Conservation (phyloP, 1,140 invertebrate genomes). For the Elysia chlorotica region DNA sequence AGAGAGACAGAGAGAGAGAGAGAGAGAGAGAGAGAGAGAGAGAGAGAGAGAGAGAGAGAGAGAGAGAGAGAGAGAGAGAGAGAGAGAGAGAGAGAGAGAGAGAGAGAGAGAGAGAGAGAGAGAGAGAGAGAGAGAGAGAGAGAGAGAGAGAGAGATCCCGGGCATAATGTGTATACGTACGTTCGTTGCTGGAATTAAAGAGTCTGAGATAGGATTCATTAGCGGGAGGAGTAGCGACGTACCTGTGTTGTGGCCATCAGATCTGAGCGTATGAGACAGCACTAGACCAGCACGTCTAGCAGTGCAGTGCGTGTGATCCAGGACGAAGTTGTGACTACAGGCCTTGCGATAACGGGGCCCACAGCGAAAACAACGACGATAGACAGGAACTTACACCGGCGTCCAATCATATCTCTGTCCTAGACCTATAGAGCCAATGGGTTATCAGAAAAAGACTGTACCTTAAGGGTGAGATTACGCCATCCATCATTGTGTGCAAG, state of each 20-base stretch:
- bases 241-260: neutral
- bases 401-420: too few species aligned
- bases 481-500: too few species aligned
- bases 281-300: neutral
- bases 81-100: constrained; percentile 4
- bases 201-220: neutral
- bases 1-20: too few species aligned
- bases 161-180: neutral
- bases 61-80: neutral
- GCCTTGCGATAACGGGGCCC: too few species aligned
- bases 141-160: neutral
- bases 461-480: too few species aligned
- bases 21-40: too few species aligned
- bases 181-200: neutral
- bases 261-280: neutral
- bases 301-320: neutral
- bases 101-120: constrained; percentile 1
- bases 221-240: neutral
- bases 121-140: neutral
- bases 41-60: too few species aligned
- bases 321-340: too few species aligned
- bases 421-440: too few species aligned
- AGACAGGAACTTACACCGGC: too few species aligned
- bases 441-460: too few species aligned
- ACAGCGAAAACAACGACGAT: too few species aligned